Evolutionary conservation across 2,113 vertebrate species (phyloP).

Genomic region (Mormyrus lacerda): DNA sequence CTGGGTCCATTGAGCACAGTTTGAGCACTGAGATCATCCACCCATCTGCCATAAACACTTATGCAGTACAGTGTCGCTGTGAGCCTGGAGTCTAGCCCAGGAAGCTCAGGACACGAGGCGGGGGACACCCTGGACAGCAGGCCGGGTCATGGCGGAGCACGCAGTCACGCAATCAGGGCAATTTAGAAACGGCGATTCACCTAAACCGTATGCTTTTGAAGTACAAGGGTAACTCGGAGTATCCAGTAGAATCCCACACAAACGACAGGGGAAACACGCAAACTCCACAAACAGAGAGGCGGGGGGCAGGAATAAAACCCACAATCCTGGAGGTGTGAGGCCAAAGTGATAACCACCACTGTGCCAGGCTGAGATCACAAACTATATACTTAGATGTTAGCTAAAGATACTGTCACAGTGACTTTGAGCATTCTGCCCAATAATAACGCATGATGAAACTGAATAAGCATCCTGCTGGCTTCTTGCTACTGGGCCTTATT

Average conservation of each 20-base stretch:
- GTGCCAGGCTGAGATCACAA: neutral
- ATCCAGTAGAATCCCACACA: neutral
- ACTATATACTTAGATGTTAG: neutral
- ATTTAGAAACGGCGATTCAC: neutral
- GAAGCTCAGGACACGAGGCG: neutral
- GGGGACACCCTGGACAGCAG: neutral
- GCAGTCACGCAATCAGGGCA: neutral
- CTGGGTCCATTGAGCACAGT: constrained; percentile 2
- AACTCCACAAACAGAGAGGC: neutral
- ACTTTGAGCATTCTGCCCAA: neutral
- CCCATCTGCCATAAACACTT: constrained; percentile 1
- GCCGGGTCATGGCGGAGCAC: neutral
- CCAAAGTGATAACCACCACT: neutral
- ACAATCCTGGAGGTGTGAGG: neutral
- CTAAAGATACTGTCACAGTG: neutral
- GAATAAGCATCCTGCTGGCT: neutral
- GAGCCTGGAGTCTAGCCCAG: neutral
- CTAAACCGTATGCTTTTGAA: neutral
- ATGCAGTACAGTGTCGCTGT: neutral
- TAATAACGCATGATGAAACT: neutral
- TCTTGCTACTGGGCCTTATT: neutral
- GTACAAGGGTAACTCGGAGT: neutral
- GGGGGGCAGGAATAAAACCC: neutral
- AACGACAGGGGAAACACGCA: neutral
- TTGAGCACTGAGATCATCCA: constrained; percentile 3